Base-by-base conservation (phyloP, 2,888 invertebrate species). In the Pantelozetes paolii region DNA sequence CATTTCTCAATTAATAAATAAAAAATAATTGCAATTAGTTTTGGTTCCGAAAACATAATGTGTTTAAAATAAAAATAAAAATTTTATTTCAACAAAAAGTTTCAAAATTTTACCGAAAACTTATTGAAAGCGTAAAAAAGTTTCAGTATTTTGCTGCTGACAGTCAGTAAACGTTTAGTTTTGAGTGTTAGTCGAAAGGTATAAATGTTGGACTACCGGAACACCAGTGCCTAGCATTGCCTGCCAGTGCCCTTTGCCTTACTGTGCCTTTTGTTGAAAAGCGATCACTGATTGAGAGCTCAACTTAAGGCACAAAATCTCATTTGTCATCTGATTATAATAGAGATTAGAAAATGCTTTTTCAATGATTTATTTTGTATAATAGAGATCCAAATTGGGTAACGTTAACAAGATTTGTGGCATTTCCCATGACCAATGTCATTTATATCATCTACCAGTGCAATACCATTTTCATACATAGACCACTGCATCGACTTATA, bases 361-460 rank as follows among this genome's bases (percentile, higher is more conserved):
- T 64, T 64, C 30, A 64, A 64, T 64, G 64, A 64, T 64, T 64
- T 64, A 64, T 64, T 64, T 64, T 36, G 64, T 64, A 64, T 64
- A 64, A 64, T 64, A 64, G 64, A 32, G 2, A 64, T 36, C 36
- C 36, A n/a, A 64, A 64, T 64, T 64, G 64, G 64, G 64, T 64
- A 64, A 64, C 64, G n/a, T n/a, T 62, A 62, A 72, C 72, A 72
- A 54, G 72, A 72, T 72, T 72, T 72, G 73, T 64, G 59, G 59
- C 48, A 72, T 72, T 72, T 72, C 73, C 73, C 73, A 72, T 72
- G 73, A 72, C 73, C 73, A 72, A 72, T 72, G 40, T 30, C 64
- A n/a, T 3, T 18, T 32, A 36, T 54, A 45, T 45, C n/a, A n/a
- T n/a, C n/a, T 45, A 45, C 15, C 45, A 45, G 6, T 45, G 18